Percentiles rank a stretch among this genome's conserved stretches.
phyloP scores from a whole-genome alignment of 2,113 vertebrate species.

The Orycteropus afer region DNA sequence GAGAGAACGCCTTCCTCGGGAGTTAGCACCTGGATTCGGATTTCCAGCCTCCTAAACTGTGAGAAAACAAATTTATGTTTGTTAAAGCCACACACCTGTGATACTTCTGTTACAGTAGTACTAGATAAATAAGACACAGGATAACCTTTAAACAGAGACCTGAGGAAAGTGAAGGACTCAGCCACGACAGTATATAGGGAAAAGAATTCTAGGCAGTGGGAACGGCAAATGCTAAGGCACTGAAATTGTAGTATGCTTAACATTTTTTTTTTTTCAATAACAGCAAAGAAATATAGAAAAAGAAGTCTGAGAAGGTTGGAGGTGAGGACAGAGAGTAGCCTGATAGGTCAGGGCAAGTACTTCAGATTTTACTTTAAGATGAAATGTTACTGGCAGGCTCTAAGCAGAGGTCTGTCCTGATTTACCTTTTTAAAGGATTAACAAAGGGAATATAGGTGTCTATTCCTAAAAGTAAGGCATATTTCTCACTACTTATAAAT shows the following conservation, averaged over 20 bases:
- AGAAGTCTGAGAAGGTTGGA: background rate
- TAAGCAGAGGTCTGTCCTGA: background rate
- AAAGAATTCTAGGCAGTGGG: background rate
- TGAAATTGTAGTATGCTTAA: background rate
- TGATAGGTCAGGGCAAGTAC: background rate
- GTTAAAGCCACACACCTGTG: too few relatives aligned
- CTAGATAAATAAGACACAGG: background rate
- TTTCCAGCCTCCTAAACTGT: too few relatives aligned
- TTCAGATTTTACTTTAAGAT: constrained; percentile 46
- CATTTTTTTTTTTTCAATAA: background rate
- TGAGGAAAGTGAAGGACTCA: background rate
- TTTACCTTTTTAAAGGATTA: constrained; percentile 31
- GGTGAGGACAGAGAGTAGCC: background rate
- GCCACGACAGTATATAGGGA: background rate
- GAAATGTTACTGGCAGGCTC: background rate
- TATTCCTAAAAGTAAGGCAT: constrained; percentile 41
- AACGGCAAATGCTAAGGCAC: background rate
- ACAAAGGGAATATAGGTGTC: constrained; percentile 47
- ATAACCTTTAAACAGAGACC: background rate
- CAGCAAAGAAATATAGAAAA: background rate
- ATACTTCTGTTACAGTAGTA: background rate
- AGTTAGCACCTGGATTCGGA: background rate
- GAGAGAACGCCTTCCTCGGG: too few relatives aligned
- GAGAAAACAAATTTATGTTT: too few relatives aligned
- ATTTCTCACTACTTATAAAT: background rate